Evolutionary conservation across 2,797 vertebrate genomes (phyloP).

Genomic region (Acanthiza pusilla): DNA sequence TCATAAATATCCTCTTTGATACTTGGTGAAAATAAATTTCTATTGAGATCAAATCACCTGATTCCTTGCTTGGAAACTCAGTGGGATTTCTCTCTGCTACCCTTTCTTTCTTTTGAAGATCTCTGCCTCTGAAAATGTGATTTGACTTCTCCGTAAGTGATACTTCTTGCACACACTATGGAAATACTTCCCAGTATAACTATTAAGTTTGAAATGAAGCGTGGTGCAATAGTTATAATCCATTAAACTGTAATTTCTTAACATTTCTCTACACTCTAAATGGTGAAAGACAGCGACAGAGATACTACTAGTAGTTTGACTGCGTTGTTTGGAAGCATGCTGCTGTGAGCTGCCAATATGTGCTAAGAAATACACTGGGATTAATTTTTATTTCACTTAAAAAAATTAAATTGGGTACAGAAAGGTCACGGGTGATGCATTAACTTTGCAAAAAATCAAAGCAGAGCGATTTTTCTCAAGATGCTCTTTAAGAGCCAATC

Average conservation of each 20-base stretch:
- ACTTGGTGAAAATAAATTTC: neutral
- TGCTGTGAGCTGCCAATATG: slow-evolving; percentile 35
- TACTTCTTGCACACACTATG: neutral
- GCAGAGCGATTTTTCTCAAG: neutral
- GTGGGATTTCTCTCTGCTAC: neutral
- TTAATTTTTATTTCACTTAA: slow-evolving; percentile 5
- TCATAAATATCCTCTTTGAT: neutral
- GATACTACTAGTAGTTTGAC: slow-evolving; percentile 27
- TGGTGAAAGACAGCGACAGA: slow-evolving; percentile 37
- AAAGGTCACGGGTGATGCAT: neutral
- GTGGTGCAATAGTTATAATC: neutral
- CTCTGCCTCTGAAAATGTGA: neutral
- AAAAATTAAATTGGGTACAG: neutral
- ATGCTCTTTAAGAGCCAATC: slow-evolving; percentile 9
- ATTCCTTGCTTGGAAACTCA: neutral
- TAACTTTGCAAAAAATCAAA: slow-evolving; percentile 39
- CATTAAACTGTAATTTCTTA: neutral
- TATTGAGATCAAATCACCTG: neutral
- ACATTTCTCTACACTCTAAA: neutral
- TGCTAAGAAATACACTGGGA: neutral
- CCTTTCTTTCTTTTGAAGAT: neutral
- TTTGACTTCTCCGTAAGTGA: neutral
- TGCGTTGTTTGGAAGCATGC: slow-evolving; percentile 33
- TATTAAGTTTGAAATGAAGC: neutral
- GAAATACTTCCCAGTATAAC: neutral